Evolutionary conservation across 2,888 invertebrate genomes (phyloP).

Genomic region (Cerastis rubricosa): DNA sequence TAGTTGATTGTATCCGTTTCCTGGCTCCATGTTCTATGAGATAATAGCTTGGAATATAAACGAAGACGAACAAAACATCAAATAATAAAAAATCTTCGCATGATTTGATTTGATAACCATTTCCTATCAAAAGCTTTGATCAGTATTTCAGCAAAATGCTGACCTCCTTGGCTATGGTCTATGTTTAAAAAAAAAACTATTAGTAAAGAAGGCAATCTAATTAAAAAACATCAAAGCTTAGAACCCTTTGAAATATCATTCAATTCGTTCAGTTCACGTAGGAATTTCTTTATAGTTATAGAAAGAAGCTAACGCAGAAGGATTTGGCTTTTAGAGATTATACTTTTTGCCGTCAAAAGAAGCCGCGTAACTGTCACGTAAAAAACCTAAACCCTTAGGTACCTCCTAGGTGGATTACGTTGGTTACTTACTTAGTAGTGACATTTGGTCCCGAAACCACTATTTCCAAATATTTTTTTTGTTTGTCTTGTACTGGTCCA

Average conservation of each 20-base stretch:
- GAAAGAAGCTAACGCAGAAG: slow-evolving; percentile 26
- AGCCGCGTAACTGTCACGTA: slow-evolving; percentile 34
- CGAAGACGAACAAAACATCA: neutral
- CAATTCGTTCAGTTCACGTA: slow-evolving; percentile 31
- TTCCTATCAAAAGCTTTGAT: slow-evolving; percentile 9
- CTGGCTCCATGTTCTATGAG: neutral
- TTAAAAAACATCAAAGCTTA: slow-evolving; percentile 30
- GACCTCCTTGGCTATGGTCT: neutral
- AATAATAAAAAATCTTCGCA: neutral
- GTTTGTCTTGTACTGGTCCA: slow-evolving; percentile 51
- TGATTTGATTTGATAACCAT: neutral
- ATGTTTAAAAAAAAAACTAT: slow-evolving; percentile 7
- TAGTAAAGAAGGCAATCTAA: slow-evolving; percentile 20
- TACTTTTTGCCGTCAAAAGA: slow-evolving; percentile 35
- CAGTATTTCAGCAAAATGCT: neutral
- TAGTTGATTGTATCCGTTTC: slow-evolving; percentile 26
- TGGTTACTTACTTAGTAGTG: slow-evolving; percentile 16
- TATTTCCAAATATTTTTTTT: slow-evolving; percentile 62
- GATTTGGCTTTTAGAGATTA: slow-evolving; percentile 39
- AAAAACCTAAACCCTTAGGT: slow-evolving; percentile 26
- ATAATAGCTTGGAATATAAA: neutral
- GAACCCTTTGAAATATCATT: slow-evolving; percentile 10
- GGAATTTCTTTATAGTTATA: slow-evolving; percentile 39
- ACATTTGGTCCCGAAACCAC: slow-evolving; percentile 53
- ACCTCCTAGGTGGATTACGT: slow-evolving; percentile 13